A percentile compares a stretch with the other conserved stretches of the same genome.
phyloP scores from a whole-genome alignment of 2,888 invertebrate species.

The Diogma glabrata region DNA sequence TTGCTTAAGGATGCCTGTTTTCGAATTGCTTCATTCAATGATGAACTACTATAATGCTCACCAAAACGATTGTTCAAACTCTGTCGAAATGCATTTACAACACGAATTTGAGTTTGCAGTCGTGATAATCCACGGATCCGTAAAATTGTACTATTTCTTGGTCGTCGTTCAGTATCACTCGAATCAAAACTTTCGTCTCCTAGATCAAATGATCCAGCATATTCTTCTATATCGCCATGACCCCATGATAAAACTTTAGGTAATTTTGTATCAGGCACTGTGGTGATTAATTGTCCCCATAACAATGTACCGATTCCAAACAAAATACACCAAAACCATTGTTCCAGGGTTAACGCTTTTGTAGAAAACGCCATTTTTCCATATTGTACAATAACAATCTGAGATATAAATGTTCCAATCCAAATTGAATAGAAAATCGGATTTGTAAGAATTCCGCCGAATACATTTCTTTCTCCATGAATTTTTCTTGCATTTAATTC shows the following conservation, averaged over 20 bases:
- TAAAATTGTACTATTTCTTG: conserved; percentile 94
- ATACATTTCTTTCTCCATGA: conserved; percentile 97
- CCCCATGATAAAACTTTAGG: conserved; percentile 93
- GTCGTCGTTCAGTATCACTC: conserved; percentile 81
- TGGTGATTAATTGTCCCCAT: conserved; percentile 96
- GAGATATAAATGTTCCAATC: conserved; percentile 87
- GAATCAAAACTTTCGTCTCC: conserved; percentile 82
- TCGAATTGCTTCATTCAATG: no score
- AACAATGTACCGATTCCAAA: conserved; percentile 92
- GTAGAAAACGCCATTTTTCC: conserved; percentile 97
- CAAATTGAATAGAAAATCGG: conserved; percentile 98
- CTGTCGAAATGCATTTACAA: not conserved
- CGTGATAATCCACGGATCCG: conserved; percentile 98
- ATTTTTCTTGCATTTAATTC: conserved; percentile 99
- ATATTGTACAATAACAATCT: conserved; percentile 94
- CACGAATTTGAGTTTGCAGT: conserved; percentile 84
- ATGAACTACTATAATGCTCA: no score
- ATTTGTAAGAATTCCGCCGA: conserved; percentile 93
- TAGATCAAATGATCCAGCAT: conserved; percentile 70
- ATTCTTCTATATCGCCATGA: conserved; percentile 83
- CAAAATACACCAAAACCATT: conserved; percentile 98
- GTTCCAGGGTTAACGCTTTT: conserved; percentile 78
- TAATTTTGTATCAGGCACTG: conserved; percentile 90
- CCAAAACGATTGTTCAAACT: no score
- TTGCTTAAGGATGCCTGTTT: no score